Percentiles rank a stretch among this genome's conserved stretches.
phyloP scores from a whole-genome alignment of 1,140 invertebrate genomes.

The Saccostrea cuccullata region DNA sequence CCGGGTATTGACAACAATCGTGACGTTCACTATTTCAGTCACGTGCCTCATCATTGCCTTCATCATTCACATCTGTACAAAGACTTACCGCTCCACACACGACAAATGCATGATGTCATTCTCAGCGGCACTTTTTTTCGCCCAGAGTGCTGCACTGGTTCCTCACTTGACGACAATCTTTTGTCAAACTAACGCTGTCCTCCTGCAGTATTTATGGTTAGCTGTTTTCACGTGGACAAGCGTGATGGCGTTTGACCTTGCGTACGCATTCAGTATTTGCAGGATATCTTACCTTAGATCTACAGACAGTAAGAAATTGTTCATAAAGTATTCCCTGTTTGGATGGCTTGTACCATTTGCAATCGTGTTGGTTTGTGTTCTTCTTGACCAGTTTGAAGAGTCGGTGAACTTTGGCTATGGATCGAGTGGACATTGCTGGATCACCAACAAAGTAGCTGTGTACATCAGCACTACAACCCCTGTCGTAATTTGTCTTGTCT shows the following conservation, averaged over 20 bases:
- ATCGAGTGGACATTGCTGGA: background rate
- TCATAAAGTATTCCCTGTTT: background rate
- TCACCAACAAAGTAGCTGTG: background rate
- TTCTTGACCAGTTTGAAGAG: background rate
- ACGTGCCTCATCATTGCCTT: conserved; percentile 5
- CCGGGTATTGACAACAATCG: conserved; percentile 1
- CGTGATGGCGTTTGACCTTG: conserved; percentile 9
- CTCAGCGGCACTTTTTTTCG: conserved; percentile 1
- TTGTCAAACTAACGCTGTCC: background rate
- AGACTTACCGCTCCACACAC: background rate
- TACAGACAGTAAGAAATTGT: background rate
- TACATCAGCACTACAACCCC: conserved; percentile 20
- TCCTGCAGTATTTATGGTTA: background rate
- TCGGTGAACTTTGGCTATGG: conserved; percentile 16
- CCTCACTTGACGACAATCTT: conserved; percentile 5
- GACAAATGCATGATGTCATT: conserved; percentile 2
- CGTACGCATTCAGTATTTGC: background rate
- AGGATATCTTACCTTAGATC: background rate
- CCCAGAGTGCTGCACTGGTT: background rate
- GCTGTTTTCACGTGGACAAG: conserved; percentile 1
- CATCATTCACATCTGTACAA: conserved; percentile 1
- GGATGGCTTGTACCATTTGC: background rate
- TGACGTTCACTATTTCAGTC: conserved; percentile 19
- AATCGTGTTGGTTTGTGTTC: conserved; percentile 8
- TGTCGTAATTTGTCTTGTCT: conserved; percentile 5